Evolutionary conservation across 2,797 vertebrate species (phyloP), one percentile per base, ranked within the genome.

Genomic region (Crax fasciolata): DNA sequence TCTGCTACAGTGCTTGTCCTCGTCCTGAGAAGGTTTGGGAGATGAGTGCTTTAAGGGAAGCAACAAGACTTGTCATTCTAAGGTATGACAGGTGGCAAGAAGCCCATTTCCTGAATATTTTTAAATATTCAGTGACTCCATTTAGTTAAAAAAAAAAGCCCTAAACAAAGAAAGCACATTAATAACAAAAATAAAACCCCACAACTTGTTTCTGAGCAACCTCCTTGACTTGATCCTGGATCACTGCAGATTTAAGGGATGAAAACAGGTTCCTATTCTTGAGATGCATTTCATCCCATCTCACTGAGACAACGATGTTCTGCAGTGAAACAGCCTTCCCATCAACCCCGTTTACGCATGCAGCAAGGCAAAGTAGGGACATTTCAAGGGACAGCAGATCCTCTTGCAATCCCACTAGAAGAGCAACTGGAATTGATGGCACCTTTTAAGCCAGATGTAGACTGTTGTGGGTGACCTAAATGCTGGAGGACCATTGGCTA

Each of bases 41-140:
- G 17, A 20, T 59, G 11, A 11, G 13, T 0, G 1, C 5, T 55
- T 6, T 6, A 38, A 4, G 9, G 12, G 6, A 35, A 6, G 16
- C 51, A 66, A 25, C 11, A 72, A 59, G 52, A 59, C 16, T 52
- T 46, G 6, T 21, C 70, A 19, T 3, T 71, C 57, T 63, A 38
- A 57, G 6, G 19, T 48, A 62, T 3, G 11, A 41, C 32, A 38
- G 9, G 13, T 70, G 62, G 32, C 28, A 81, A 74, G 32, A 74
- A 11, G 24, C 48, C 61, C 5, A 30, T 41, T 48, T 61, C 15
- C 32, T 46, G 46, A 14, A 61, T 21, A 19, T 25, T 68, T 48
- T 82, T 10, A 62, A 68, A 18, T 41, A 30, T 48, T 41, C 0
- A 0, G 19, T 62, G 27, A n/a, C 55, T 61, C 46, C 10, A 25